These are phyloP conservation scores for Gymnoscelis rufifasciata DNA, from an alignment of 2,888 invertebrate genomes.

Conservation along the genomic window DNA sequence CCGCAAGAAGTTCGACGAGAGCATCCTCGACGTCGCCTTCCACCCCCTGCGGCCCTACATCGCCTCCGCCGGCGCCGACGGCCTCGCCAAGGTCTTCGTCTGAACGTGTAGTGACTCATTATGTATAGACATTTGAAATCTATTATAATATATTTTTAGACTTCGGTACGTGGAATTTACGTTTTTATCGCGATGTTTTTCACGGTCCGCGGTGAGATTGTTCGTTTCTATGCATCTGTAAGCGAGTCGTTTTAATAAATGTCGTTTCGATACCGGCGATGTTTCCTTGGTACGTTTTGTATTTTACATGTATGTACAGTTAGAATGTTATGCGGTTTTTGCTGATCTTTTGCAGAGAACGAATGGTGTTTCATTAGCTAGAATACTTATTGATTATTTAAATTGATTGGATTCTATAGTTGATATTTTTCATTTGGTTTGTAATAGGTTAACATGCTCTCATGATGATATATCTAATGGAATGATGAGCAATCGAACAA, in stretches of 20 bases:
- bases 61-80: slow-evolving; percentile 99
- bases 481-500: slow-evolving; percentile 69
- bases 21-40: slow-evolving; percentile 99
- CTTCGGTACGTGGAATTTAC: slow-evolving; percentile 75
- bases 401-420: slow-evolving; percentile 72
- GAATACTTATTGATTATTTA: slow-evolving; percentile 70
- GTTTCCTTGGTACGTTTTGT: slow-evolving; percentile 59
- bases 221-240: slow-evolving; percentile 67
- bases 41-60: slow-evolving; percentile 99
- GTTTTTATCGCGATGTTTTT: slow-evolving; percentile 73
- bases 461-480: slow-evolving; percentile 50
- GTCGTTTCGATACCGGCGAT: slow-evolving; percentile 55
- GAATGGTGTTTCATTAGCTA: slow-evolving; percentile 70
- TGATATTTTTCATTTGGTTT: slow-evolving; percentile 61
- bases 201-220: slow-evolving; percentile 69
- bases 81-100: slow-evolving; percentile 98
- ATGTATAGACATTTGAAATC: slow-evolving; percentile 78
- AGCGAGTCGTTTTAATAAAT: slow-evolving; percentile 66
- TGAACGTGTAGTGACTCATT: slow-evolving; percentile 76
- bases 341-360: slow-evolving; percentile 62
- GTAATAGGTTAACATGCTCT: slow-evolving; percentile 59
- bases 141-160: slow-evolving; percentile 78
- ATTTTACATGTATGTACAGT: slow-evolving; percentile 70
- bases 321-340: slow-evolving; percentile 68
- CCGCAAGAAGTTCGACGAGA: slow-evolving; percentile 99